phyloP scores from a whole-genome alignment of 2,113 vertebrate species.

The Leiothrix lutea region DNA sequence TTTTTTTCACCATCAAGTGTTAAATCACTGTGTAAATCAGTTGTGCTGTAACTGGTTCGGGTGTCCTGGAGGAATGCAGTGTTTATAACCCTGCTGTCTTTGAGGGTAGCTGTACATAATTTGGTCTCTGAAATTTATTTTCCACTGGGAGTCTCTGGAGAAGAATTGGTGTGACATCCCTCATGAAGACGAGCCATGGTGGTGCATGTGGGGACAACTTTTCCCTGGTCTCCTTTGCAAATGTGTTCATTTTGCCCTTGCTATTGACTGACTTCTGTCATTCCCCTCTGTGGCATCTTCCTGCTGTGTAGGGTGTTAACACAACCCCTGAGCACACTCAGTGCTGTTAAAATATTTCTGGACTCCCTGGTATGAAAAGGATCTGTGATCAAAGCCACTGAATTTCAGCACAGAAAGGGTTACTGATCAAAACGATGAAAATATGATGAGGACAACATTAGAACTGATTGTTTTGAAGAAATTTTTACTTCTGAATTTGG shows the following conservation, averaged over 20 bases:
- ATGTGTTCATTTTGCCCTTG: not conserved
- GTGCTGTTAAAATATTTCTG: not conserved
- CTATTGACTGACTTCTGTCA: not conserved
- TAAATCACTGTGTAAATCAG: not conserved
- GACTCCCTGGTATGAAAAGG: not conserved
- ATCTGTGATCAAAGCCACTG: not conserved
- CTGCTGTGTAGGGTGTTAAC: not conserved
- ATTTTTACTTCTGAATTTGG: not conserved
- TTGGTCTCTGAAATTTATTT: not conserved
- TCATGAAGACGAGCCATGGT: accelerated
- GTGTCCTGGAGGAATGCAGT: not conserved
- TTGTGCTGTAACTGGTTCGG: not conserved
- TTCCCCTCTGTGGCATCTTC: not conserved
- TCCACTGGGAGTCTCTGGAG: not conserved
- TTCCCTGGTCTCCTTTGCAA: not conserved
- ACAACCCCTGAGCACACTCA: not conserved
- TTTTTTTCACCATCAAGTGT: not conserved
- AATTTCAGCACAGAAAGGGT: not conserved
- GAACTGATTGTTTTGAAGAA: not conserved
- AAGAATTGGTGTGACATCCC: not conserved
- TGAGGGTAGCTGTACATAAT: not conserved
- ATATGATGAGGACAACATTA: not conserved
- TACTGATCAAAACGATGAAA: not conserved
- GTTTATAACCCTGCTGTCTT: not conserved
- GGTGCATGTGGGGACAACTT: not conserved